Percentiles rank a stretch among this genome's conserved stretches.
Evolutionary conservation across 2,113 vertebrate genomes (phyloP).

Genomic region (Sarotherodon lohbergeri): DNA sequence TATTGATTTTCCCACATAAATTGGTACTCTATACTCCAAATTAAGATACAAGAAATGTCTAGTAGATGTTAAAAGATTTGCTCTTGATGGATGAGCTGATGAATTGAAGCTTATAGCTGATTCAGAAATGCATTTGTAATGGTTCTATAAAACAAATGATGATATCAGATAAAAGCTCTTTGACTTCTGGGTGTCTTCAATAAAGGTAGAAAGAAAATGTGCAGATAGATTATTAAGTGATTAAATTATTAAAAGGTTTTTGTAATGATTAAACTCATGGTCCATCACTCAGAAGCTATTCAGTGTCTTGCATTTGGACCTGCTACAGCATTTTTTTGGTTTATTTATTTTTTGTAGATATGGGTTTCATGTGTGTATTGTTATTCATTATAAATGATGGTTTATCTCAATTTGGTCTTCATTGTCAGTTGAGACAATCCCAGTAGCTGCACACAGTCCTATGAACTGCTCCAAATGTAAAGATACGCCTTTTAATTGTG

Average conservation of each 20-base stretch:
- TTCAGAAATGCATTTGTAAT: background rate
- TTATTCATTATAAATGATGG: background rate
- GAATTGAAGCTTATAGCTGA: background rate
- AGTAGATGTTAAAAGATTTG: background rate
- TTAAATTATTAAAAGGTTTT: background rate
- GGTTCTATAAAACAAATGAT: background rate
- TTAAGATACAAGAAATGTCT: background rate
- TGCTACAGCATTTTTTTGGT: background rate
- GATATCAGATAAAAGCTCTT: background rate
- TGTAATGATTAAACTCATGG: background rate
- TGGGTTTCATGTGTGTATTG: background rate
- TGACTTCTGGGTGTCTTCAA: background rate
- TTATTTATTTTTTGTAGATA: background rate
- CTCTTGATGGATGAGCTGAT: background rate
- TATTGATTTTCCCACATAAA: fast-evolving
- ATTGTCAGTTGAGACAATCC: background rate
- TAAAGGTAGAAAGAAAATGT: background rate
- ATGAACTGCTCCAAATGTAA: background rate
- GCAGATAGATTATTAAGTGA: background rate
- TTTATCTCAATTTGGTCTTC: background rate
- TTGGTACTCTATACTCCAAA: background rate
- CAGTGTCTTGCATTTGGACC: background rate
- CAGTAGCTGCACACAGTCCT: background rate
- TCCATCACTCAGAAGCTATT: background rate
- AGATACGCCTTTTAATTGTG: background rate